phyloP scores from a whole-genome alignment of 2,888 invertebrate species.

The Lydus trimaculatus region DNA sequence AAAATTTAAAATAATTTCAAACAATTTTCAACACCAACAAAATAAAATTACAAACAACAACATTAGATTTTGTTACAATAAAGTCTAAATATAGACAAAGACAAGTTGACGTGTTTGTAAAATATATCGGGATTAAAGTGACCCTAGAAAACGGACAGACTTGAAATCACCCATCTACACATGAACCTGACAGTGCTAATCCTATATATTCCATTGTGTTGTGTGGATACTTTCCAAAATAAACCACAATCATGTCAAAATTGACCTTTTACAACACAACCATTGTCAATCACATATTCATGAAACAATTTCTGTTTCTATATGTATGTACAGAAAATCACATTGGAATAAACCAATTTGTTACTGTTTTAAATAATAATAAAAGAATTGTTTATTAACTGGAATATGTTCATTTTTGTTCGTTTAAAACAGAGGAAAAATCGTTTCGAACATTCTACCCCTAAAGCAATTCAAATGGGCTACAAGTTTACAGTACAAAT shows the following conservation, averaged over 20 bases:
- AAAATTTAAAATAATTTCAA: no score
- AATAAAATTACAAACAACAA: no score
- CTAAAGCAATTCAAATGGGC: conserved; percentile 4
- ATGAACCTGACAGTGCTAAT: neutral
- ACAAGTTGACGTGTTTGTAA: neutral
- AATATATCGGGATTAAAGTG: neutral
- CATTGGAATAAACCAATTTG: neutral
- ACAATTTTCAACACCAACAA: no score
- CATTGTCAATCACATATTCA: conserved; percentile 1
- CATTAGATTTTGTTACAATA: no score
- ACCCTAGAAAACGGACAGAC: neutral
- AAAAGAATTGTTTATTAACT: neutral
- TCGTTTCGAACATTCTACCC: neutral
- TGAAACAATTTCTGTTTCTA: neutral
- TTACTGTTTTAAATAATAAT: neutral
- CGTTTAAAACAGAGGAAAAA: neutral
- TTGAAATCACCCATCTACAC: neutral
- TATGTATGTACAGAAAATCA: neutral
- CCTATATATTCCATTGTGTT: neutral
- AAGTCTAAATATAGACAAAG: no score
- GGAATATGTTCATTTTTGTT: conserved; percentile 13
- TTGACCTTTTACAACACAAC: neutral
- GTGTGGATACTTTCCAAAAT: neutral
- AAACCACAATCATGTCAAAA: neutral
- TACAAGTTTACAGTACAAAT: conserved; percentile 8